Conservation (phyloP, 2,113 vertebrate species). For the Anarhynchus alexandrinus region DNA sequence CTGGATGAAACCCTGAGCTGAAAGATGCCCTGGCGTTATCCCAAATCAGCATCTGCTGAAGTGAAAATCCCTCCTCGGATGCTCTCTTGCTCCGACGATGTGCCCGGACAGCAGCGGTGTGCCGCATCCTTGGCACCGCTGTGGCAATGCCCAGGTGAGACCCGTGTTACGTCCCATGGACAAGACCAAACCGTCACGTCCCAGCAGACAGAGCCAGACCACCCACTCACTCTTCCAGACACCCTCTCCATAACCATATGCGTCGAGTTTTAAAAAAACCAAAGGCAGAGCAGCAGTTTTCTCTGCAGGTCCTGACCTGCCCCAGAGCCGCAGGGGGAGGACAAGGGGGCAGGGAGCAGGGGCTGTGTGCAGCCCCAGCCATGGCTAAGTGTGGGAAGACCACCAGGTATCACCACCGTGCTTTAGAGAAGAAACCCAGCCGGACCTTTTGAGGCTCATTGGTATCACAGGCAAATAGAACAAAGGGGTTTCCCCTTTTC, state of each 20-base stretch:
- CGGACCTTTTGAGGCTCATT: neutral
- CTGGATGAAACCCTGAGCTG: neutral
- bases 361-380: neutral
- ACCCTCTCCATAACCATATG: neutral
- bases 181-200: rapidly evolving
- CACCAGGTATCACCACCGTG: neutral
- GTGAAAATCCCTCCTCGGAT: neutral
- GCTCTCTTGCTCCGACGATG: neutral
- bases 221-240: rapidly evolving
- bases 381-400: too few relatives aligned
- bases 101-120: too few relatives aligned
- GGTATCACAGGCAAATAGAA: neutral
- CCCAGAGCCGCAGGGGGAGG: neutral
- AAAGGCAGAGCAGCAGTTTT: neutral
- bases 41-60: neutral
- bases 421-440: neutral
- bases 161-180: neutral
- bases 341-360: neutral
- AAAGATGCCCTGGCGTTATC: neutral
- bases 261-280: neutral
- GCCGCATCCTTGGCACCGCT: neutral
- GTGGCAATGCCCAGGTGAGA: neutral
- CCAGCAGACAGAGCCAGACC: neutral
- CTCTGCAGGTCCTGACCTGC: neutral
- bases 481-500: neutral